These are phyloP conservation scores for Drosophila ogumai DNA, from an alignment of 1,140 invertebrate species.

Conservation along the genomic window DNA sequence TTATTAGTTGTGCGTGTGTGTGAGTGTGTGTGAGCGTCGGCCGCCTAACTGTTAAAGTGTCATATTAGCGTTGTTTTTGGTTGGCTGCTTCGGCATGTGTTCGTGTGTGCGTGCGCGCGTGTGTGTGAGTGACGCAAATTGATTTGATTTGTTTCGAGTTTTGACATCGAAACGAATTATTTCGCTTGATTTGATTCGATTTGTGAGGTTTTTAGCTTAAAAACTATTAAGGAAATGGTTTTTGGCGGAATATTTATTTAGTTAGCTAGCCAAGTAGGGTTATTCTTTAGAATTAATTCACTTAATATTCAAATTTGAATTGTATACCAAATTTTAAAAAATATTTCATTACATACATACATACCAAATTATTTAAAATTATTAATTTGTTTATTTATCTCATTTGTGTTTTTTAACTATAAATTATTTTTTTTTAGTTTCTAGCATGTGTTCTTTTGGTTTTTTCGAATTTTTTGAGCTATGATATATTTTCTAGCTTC, in stretches of 20 bases:
- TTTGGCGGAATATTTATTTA: background rate
- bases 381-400: background rate
- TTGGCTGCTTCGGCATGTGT: constrained; percentile 65
- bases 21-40: constrained; percentile 47
- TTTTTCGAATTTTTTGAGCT: background rate
- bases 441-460: background rate
- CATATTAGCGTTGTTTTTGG: constrained; percentile 83
- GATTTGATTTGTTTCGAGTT: constrained; percentile 74
- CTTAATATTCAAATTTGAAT: no score
- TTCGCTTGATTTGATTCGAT: constrained; percentile 12
- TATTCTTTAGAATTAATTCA: no score
- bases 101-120: constrained; percentile 16
- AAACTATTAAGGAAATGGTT: background rate
- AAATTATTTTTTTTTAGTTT: background rate
- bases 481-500: background rate
- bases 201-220: background rate
- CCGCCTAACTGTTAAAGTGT: constrained; percentile 81
- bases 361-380: no score
- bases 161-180: constrained; percentile 12
- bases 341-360: no score
- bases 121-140: constrained; percentile 65
- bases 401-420: background rate
- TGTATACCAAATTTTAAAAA: no score
- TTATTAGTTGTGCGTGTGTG: constrained; percentile 75
- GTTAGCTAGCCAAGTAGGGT: no score